Percentiles rank a stretch among this genome's conserved stretches.
phyloP scores from a whole-genome alignment of 2,888 invertebrate genomes.

The Aphrophora alni region DNA sequence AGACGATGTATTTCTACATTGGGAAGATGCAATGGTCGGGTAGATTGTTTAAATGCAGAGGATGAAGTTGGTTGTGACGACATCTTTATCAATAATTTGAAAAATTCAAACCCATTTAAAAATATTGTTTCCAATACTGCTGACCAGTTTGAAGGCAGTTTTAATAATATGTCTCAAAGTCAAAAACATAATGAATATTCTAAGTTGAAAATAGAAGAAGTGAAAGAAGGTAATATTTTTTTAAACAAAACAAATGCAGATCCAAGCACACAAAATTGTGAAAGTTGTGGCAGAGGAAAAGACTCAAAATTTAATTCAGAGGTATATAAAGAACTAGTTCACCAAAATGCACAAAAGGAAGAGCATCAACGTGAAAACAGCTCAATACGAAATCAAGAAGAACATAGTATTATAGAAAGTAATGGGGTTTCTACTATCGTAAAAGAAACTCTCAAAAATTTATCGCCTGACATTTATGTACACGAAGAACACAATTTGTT shows the following conservation, averaged over 20 bases:
- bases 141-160: not conserved
- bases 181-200: not conserved
- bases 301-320: not conserved
- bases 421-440: not conserved
- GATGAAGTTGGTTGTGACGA: slow-evolving; percentile 74
- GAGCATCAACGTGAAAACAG: no score
- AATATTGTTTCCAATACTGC: not conserved
- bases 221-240: no score
- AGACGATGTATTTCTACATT: slow-evolving; percentile 71
- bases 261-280: not conserved
- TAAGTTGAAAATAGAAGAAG: no score
- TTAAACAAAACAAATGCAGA: no score
- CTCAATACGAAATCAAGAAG: no score
- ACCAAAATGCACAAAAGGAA: no score
- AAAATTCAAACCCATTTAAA: not conserved
- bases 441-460: no score
- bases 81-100: not conserved
- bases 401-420: not conserved
- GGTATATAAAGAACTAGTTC: not conserved
- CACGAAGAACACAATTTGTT: no score
- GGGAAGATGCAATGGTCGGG: slow-evolving; percentile 72
- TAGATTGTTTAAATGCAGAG: slow-evolving; percentile 80
- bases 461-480: no score
- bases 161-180: not conserved
- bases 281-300: not conserved